Base-by-base conservation (phyloP, 2,113 vertebrate species). In the Semnopithecus entellus region DNA sequence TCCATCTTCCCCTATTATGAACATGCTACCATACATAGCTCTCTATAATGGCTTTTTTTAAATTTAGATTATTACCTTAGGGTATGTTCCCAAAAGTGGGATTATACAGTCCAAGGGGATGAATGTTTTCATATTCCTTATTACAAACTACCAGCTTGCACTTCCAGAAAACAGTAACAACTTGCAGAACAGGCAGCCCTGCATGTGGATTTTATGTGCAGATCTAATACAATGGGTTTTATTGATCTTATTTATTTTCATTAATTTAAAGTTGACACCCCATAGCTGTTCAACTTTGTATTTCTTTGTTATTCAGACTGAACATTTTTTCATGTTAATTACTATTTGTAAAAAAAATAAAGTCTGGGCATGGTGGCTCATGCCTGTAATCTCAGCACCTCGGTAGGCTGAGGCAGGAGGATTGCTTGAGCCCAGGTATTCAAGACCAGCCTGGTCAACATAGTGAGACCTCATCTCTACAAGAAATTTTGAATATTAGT, bases 91-190 rank as follows among this genome's bases (percentile, higher is more conserved):
- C 78, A 66, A 93, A 97, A 94, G 70, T 76, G 35, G 75, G 38
- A 92, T 90, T 97, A 81, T 61, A 55, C 92, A 82, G 25, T 52
- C 86, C 72, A 87, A 91, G 57, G 50, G 1, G 72, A 35, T 76
- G 38, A 92, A 64, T 75, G 50, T 30, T 85, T 86, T 84, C 55
- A 25, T 57, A 38, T 35, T 48, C 90, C 59, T 87, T 91, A 61
- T 84, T 97, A 85, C 43, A 92, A 45, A 92, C 81, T 55, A 14
- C n/a, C 38, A 78, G 5, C 27, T 64, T 87, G 64, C 10, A 59
- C 64, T 86, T 95, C 40, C 86, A 52, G 95, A 96, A 96, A 81
- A 92, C 0, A 72, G n/a, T 38, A 45, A 87, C 68, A 96, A 80
- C 27, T 80, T 83, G 84, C 40, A 50, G 55, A 52, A 3, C 70